Percentiles rank a stretch among this genome's conserved stretches.
Evolutionary conservation across 2,113 vertebrate genomes (phyloP).

Genomic region (Sapajus apella): DNA sequence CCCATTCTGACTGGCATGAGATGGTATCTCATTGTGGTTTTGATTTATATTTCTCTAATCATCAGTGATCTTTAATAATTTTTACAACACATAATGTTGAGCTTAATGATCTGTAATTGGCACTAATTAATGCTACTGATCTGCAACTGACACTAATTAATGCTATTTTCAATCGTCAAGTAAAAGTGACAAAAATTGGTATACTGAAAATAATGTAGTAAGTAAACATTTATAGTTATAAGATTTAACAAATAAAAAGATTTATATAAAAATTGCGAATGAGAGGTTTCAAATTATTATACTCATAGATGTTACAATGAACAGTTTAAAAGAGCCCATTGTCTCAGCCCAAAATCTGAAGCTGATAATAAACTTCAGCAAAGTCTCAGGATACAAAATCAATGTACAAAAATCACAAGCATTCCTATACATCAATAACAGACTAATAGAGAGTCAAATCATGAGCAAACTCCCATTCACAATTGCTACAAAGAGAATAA

Average conservation of each 20-base stretch:
- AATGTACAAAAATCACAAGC: too few relatives aligned
- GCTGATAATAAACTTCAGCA: too few relatives aligned
- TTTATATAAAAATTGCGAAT: slow-evolving; percentile 8
- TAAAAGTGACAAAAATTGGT: background rate
- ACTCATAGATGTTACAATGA: background rate
- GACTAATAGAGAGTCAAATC: too few relatives aligned
- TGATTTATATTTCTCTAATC: too few relatives aligned
- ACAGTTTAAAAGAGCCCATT: background rate
- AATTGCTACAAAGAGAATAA: too few relatives aligned
- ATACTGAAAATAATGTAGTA: background rate
- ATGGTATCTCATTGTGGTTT: too few relatives aligned
- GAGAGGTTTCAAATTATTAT: background rate
- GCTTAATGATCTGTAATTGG: background rate
- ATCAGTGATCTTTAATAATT: background rate
- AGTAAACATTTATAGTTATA: background rate
- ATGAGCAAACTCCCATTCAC: too few relatives aligned
- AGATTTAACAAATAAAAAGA: background rate
- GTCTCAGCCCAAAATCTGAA: too few relatives aligned
- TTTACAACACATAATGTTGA: background rate
- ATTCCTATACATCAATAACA: too few relatives aligned
- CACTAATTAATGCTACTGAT: background rate
- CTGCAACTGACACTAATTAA: background rate
- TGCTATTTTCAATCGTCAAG: background rate
- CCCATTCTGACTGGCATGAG: too few relatives aligned
- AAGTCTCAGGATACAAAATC: too few relatives aligned